Conservation (phyloP, 2,113 vertebrate species). For the human region GRCh38 chr7:90284501-90285000, state of each 20-base stretch:
- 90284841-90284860: not conserved
- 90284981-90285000: not conserved
- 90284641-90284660: not conserved
- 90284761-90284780: not conserved
- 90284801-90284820: not conserved
- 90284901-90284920: not conserved
- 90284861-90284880: not conserved
- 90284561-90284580: not conserved
- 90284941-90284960: not conserved
- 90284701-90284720: not conserved
- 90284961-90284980: constrained; percentile 24
- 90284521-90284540: not conserved
- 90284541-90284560: not conserved
- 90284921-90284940: not conserved
- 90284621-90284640: not conserved
- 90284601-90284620: not conserved
- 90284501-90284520: not conserved
- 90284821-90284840: not conserved
- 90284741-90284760: not conserved
- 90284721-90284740: not conserved
- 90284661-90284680: not conserved
- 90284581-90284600: not conserved
- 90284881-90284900: not conserved
- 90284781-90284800: not conserved
- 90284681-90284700: not conserved